A percentile compares a stretch with the other conserved stretches of the same genome.
Evolutionary conservation across 64 coral and sea anemone species (phyloP).

Genomic region (Actinia tenebrosa): DNA sequence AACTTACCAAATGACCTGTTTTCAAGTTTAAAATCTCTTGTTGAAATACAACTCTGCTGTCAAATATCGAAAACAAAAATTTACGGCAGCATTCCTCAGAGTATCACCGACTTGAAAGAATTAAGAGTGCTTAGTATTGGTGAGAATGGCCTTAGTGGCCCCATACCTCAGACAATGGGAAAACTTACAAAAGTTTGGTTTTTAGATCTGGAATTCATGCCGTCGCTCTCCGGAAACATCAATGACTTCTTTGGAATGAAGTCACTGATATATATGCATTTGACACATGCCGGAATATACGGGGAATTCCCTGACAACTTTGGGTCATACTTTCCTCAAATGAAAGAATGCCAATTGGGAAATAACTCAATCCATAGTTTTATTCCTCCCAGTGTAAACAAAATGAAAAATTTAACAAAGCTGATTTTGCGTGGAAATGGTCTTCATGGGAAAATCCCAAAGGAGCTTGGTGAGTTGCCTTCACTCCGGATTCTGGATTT

Average conservation of each 20-base stretch:
- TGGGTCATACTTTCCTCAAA: constrained; percentile 27
- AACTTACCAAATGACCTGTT: constrained; percentile 20
- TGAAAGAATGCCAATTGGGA: constrained; percentile 34
- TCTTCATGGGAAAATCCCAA: constrained; percentile 45
- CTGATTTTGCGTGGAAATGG: constrained; percentile 19
- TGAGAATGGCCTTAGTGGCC: constrained; percentile 28
- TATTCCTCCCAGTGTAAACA: constrained; percentile 24
- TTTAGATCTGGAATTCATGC: constrained; percentile 36
- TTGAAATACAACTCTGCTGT: constrained; percentile 42
- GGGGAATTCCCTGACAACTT: constrained; percentile 43
- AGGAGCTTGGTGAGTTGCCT: constrained; percentile 13
- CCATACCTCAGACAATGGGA: constrained; percentile 33
- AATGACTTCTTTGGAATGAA: constrained; percentile 21
- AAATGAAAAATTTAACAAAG: constrained; percentile 46
- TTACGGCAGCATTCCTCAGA: constrained; percentile 26
- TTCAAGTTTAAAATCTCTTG: constrained; percentile 32
- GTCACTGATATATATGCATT: constrained; percentile 38
- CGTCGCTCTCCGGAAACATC: constrained; percentile 11
- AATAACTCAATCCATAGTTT: constrained; percentile 19
- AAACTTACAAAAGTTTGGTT: constrained; percentile 52
- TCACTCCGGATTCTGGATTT: constrained; percentile 40
- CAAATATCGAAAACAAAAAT: constrained; percentile 10
- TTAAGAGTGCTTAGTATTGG: constrained; percentile 49
- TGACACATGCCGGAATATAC: constrained; percentile 37
- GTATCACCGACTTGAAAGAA: constrained; percentile 37